phyloP scores from a whole-genome alignment of 2,113 vertebrate genomes.

The Todiramphus saurophagus region DNA sequence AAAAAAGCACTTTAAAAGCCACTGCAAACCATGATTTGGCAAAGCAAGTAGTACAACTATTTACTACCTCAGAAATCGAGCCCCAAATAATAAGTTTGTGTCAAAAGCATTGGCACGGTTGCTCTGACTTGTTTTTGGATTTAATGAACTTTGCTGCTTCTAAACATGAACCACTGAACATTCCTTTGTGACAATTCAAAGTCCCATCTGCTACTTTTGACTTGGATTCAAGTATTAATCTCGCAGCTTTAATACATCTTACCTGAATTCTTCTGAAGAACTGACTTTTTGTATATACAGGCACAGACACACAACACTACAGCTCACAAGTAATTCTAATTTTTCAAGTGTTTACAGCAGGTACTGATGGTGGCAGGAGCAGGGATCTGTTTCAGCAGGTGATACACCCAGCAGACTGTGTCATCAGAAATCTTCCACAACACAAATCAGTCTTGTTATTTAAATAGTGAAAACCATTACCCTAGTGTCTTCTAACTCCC shows the following conservation, averaged over 20 bases:
- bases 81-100: not conserved
- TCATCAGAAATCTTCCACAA: constrained; percentile 42
- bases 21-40: not conserved
- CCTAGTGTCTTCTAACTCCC: constrained; percentile 99
- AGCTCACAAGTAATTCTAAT: not conserved
- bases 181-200: not conserved
- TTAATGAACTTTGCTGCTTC: not conserved
- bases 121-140: not conserved
- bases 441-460: constrained; percentile 63
- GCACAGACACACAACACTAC: not conserved
- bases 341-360: not conserved
- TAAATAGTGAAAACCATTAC: constrained; percentile 93
- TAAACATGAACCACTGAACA: not conserved
- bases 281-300: not conserved
- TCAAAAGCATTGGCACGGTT: not conserved
- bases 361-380: not conserved
- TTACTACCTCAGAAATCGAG: not conserved
- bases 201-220: not conserved
- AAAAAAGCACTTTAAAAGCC: not conserved
- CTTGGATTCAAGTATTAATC: not conserved
- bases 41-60: not conserved
- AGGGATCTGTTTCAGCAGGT: not conserved
- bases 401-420: not conserved
- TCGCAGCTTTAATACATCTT: constrained; percentile 12
- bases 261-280: constrained; percentile 29